phyloP scores from a whole-genome alignment of 2,888 invertebrate genomes.

The Apotomis capreana region DNA sequence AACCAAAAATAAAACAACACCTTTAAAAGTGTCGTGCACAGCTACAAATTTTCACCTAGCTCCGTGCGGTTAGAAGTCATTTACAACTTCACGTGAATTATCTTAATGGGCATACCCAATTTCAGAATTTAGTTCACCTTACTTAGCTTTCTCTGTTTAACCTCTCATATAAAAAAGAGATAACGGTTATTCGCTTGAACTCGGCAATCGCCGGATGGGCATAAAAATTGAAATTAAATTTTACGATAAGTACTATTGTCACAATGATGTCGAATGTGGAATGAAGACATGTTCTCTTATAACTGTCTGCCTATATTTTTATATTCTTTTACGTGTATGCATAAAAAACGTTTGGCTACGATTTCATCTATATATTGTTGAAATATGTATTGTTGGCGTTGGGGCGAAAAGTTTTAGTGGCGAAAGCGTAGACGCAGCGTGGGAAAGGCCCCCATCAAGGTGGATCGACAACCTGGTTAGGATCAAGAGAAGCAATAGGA shows the following conservation, averaged over 20 bases:
- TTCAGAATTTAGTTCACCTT: constrained; percentile 6
- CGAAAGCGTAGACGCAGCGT: no score
- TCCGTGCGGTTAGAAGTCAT: background rate
- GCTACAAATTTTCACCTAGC: constrained; percentile 20
- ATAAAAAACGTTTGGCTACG: no score
- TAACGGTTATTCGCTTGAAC: constrained; percentile 4
- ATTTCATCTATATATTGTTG: no score
- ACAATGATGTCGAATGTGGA: constrained; percentile 4
- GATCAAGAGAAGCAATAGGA: no score
- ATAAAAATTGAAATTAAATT: constrained; percentile 2
- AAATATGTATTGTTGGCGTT: no score
- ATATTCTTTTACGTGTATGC: no score
- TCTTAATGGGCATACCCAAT: constrained; percentile 8
- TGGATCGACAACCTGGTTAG: no score
- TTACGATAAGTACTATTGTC: background rate
- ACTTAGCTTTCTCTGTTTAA: constrained; percentile 6
- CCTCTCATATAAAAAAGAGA: constrained; percentile 9
- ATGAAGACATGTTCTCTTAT: constrained; percentile 1
- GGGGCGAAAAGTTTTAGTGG: no score
- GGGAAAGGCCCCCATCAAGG: no score
- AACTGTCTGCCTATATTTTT: no score
- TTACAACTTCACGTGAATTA: constrained; percentile 19
- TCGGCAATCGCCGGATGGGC: background rate
- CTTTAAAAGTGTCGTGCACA: constrained; percentile 6
- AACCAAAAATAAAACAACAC: background rate